Percentiles rank a stretch among this genome's conserved stretches.
Conservation (phyloP, 2,888 invertebrate genomes). For the Lumbricus terrestris region DNA sequence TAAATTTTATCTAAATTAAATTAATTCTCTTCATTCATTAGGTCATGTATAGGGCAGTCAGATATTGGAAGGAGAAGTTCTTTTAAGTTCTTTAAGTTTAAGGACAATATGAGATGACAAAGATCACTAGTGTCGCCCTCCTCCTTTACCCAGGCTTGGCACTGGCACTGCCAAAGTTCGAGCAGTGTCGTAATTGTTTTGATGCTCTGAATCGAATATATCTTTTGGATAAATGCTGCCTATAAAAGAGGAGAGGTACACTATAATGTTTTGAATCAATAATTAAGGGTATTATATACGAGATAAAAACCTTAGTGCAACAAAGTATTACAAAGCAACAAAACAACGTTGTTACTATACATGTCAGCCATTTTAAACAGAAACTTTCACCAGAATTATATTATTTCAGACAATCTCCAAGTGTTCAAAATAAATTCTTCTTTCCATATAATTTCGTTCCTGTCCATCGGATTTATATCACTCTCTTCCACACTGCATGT, state of each 20-base stretch:
- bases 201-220: not conserved
- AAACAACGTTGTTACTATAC: not conserved
- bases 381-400: not conserved
- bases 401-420: too few relatives aligned
- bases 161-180: too few relatives aligned
- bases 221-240: not conserved
- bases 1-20: not conserved
- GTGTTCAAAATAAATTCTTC: not conserved
- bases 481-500: not conserved
- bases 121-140: too few relatives aligned
- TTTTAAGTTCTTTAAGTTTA: too few relatives aligned
- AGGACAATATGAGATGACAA: too few relatives aligned
- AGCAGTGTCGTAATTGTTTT: too few relatives aligned
- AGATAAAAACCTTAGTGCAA: not conserved
- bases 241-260: too few relatives aligned
- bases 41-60: not conserved
- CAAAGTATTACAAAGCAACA: not conserved
- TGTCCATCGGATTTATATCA: not conserved
- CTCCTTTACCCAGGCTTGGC: too few relatives aligned
- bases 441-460: too few relatives aligned
- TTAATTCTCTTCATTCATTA: not conserved
- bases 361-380: not conserved
- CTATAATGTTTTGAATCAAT: not conserved
- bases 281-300: too few relatives aligned
- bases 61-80: too few relatives aligned